Percentiles rank a stretch among this genome's conserved stretches.
phyloP scores from a whole-genome alignment of 2,113 vertebrate genomes.

The Brienomyrus brachyistius region DNA sequence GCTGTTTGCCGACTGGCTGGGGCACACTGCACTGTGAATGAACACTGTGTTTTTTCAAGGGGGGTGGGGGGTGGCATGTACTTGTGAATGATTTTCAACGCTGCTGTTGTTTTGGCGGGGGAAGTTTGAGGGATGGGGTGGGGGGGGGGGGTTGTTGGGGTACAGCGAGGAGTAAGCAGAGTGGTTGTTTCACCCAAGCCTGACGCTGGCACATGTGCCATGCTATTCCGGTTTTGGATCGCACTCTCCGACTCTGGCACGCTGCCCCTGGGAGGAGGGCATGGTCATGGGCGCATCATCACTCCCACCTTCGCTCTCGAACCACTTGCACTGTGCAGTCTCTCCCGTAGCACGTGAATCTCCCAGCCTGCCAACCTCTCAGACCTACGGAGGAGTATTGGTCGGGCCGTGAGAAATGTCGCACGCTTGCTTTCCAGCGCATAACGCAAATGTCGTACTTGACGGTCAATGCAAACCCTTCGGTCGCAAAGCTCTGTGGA shows the following conservation, averaged over 20 bases:
- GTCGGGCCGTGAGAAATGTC: not conserved
- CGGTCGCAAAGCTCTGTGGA: not conserved
- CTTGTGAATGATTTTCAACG: conserved; percentile 27
- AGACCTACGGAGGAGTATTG: not conserved
- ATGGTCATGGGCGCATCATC: not conserved
- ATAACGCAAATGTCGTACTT: not conserved
- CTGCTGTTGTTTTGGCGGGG: conserved; percentile 19
- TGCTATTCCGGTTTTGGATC: not conserved
- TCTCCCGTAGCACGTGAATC: not conserved
- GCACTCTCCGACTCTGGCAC: not conserved
- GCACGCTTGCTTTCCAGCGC: not conserved
- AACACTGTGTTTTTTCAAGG: conserved; percentile 10
- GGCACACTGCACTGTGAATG: conserved; percentile 2
- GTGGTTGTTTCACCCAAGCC: not conserved
- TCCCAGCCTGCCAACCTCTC: not conserved
- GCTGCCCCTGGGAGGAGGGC: not conserved
- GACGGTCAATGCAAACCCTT: not conserved
- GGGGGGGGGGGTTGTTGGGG: not conserved
- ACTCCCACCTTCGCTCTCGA: not conserved
- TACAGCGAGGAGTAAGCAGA: not conserved
- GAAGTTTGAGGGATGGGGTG: not conserved
- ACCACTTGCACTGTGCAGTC: not conserved
- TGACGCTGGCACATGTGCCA: conserved; percentile 20
- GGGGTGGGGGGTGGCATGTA: not conserved
- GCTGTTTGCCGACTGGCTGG: conserved; percentile 28